Conservation (phyloP, 2,113 vertebrate genomes). For the Antigone vipio region DNA sequence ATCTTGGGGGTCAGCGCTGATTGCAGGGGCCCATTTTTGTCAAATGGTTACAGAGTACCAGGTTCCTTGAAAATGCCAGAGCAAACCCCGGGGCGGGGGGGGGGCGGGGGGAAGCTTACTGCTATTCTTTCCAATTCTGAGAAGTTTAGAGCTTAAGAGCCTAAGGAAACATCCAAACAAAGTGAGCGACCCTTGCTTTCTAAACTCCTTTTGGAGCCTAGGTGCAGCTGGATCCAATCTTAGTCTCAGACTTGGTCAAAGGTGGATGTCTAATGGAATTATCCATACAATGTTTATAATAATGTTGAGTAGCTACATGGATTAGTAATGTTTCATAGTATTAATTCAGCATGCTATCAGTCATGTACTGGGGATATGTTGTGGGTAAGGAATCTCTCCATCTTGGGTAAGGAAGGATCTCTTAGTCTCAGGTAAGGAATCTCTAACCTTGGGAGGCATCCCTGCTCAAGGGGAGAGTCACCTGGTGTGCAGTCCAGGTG, state of each 20-base stretch:
- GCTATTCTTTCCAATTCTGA: background rate
- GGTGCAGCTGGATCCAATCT: no score
- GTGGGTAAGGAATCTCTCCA: background rate
- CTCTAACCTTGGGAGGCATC: background rate
- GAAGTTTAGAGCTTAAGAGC: background rate
- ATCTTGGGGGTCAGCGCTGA: background rate
- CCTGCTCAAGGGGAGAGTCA: background rate
- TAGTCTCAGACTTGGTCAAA: background rate
- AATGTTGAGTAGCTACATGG: background rate
- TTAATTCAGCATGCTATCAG: background rate
- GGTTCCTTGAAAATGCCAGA: background rate
- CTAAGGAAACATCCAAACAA: background rate
- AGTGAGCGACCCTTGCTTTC: background rate
- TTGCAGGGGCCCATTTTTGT: background rate
- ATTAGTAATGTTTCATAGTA: background rate
- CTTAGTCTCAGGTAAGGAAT: background rate
- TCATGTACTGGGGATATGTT: fast-evolving
- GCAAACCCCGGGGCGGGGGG: background rate
- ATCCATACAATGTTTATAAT: background rate
- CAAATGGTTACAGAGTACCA: background rate
- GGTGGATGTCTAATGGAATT: background rate
- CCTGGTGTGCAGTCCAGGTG: background rate
- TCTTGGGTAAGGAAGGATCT: background rate
- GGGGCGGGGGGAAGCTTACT: background rate
- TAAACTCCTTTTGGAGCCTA: background rate